Evolutionary conservation across 2,888 invertebrate genomes (phyloP).

Genomic region (Lepidonotus clava): DNA sequence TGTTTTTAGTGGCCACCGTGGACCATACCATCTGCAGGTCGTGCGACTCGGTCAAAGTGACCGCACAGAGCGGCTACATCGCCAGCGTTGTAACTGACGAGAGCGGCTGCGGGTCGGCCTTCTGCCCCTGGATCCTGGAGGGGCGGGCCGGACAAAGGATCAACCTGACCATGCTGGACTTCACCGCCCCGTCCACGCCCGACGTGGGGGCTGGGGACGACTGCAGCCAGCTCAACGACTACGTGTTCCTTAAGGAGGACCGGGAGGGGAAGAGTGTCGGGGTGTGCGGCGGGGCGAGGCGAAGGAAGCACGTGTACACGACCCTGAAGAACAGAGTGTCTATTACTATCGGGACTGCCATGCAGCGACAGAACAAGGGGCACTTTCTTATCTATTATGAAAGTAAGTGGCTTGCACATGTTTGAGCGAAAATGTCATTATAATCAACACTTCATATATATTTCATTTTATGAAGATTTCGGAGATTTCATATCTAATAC

Average conservation of each 20-base stretch:
- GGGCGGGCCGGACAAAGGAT: slow-evolving; percentile 44
- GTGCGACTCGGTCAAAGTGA: slow-evolving; percentile 55
- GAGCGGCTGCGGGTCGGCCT: slow-evolving; percentile 41
- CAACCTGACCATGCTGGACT: slow-evolving; percentile 55
- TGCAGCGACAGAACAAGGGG: slow-evolving; percentile 54
- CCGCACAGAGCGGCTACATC: slow-evolving; percentile 44
- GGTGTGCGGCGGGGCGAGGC: slow-evolving; percentile 35
- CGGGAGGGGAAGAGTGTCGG: slow-evolving; percentile 29
- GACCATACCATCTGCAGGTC: slow-evolving; percentile 48
- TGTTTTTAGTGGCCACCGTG: slow-evolving; percentile 49
- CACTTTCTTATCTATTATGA: slow-evolving; percentile 51
- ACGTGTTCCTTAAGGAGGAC: slow-evolving; percentile 53
- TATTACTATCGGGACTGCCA: slow-evolving; percentile 22
- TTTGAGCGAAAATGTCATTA: no score
- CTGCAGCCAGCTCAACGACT: slow-evolving; percentile 45
- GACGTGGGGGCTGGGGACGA: neutral
- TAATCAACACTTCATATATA: no score
- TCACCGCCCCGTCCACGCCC: slow-evolving; percentile 26
- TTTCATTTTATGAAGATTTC: no score
- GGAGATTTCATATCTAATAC: no score
- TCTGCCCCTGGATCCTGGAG: slow-evolving; percentile 56
- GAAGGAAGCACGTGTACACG: slow-evolving; percentile 44
- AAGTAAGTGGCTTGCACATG: slow-evolving; percentile 39
- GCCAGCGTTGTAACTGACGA: slow-evolving; percentile 53
- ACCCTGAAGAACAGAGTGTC: slow-evolving; percentile 31